Percentiles rank a stretch among this genome's conserved stretches.
Conservation (phyloP, 1,140 invertebrate species). For the Gerris buenoi region DNA sequence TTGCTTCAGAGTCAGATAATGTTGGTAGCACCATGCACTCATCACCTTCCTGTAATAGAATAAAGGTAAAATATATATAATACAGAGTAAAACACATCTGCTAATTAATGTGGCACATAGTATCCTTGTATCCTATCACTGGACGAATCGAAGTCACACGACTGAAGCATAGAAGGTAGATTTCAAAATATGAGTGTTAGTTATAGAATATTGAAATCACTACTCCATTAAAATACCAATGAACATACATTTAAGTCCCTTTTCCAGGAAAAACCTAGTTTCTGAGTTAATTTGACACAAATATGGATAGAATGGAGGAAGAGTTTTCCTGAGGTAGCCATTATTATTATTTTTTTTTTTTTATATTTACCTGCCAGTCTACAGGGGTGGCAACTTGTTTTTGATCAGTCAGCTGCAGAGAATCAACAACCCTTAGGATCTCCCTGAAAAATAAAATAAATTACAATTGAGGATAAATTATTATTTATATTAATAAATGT, state of each 20-base stretch:
- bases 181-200: neutral
- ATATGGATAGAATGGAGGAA: neutral
- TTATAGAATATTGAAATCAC: no score
- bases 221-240: neutral
- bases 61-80: no score
- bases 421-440: conserved; percentile 75
- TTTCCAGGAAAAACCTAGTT: neutral
- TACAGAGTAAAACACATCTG: no score
- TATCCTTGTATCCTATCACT: no score
- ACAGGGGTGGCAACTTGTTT: conserved; percentile 69
- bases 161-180: no score
- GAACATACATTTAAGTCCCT: neutral
- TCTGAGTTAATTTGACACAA: neutral
- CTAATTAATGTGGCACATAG: no score
- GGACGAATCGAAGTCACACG: no score
- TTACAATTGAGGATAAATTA: neutral
- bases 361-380: conserved; percentile 70
- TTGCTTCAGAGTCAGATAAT: conserved; percentile 51
- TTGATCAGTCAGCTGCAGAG: conserved; percentile 56
- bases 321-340: no score
- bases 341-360: no score
- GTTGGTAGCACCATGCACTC: conserved; percentile 70
- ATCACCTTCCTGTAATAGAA: conserved; percentile 50
- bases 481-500: no score
- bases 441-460: conserved; percentile 47